These are phyloP conservation scores for Allacma fusca DNA, from an alignment of 2,888 invertebrate genomes.

Conservation along the genomic window DNA sequence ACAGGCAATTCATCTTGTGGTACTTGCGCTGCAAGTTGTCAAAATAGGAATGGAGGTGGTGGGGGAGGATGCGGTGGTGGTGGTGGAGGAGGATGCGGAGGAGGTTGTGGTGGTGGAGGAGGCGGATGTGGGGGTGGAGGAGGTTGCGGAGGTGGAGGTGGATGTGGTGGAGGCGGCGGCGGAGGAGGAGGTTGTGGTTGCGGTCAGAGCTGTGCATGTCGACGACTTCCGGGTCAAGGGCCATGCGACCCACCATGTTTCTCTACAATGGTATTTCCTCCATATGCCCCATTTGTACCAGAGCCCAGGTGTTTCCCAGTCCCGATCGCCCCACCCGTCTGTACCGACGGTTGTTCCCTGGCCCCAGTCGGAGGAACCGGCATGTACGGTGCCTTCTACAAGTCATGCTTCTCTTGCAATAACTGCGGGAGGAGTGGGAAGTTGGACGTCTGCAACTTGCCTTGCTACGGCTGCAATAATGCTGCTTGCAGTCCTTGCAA, in stretches of 20 bases:
- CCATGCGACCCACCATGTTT: conserved; percentile 32
- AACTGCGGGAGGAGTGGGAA: conserved; percentile 9
- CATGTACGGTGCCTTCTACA: neutral
- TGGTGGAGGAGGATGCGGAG: neutral
- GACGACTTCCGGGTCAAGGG: conserved; percentile 23
- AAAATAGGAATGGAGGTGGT: neutral
- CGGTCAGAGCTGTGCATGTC: neutral
- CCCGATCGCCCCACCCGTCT: neutral
- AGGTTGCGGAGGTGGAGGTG: conserved; percentile 2
- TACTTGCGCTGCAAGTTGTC: neutral
- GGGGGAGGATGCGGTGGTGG: neutral
- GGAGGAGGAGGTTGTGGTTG: neutral
- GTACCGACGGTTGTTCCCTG: neutral
- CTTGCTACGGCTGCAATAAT: conserved; percentile 30
- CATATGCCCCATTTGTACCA: conserved; percentile 11
- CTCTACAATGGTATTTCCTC: conserved; percentile 22
- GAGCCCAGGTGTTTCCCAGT: conserved; percentile 17
- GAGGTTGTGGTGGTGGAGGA: neutral
- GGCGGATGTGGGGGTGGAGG: neutral
- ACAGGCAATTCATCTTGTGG: neutral
- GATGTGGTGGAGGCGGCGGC: neutral
- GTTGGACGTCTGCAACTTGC: conserved; percentile 22
- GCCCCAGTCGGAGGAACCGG: conserved; percentile 20
- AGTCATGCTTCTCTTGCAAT: conserved; percentile 20
- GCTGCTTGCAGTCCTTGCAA: neutral